Evolutionary conservation across 2,113 vertebrate genomes (phyloP).

Genomic region (Patagioenas fasciata): DNA sequence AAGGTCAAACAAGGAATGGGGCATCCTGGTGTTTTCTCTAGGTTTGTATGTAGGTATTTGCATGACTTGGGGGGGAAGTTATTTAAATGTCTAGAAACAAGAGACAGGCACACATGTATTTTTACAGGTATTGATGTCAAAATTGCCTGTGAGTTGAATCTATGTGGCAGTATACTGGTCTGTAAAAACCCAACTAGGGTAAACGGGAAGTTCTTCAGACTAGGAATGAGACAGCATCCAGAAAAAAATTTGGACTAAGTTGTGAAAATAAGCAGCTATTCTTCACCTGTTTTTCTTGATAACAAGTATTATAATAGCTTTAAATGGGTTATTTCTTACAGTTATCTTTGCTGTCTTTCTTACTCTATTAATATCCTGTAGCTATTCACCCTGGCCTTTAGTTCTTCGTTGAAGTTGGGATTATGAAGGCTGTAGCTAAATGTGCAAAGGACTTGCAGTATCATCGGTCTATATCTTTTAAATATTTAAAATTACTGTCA

Average conservation of each 20-base stretch:
- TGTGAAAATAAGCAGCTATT: neutral
- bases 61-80: neutral
- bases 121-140: neutral
- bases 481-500: constrained; percentile 41
- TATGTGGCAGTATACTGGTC: neutral
- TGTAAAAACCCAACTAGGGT: neutral
- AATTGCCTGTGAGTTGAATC: neutral
- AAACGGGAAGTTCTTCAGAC: neutral
- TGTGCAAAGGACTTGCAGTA: neutral
- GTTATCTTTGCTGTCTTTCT: constrained; percentile 54
- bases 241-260: neutral
- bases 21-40: constrained; percentile 11
- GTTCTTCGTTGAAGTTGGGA: neutral
- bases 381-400: neutral
- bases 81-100: no score
- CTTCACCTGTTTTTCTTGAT: neutral
- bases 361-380: constrained; percentile 41
- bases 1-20: neutral
- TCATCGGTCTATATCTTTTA: neutral
- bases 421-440: neutral
- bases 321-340: no score
- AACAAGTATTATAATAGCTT: neutral
- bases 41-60: constrained; percentile 19
- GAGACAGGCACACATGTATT: neutral
- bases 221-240: neutral